A percentile compares a stretch with the other conserved stretches of the same genome.
These are phyloP conservation scores for Casuarius casuarius DNA, from an alignment of 2,113 vertebrate genomes.

Conservation along the genomic window DNA sequence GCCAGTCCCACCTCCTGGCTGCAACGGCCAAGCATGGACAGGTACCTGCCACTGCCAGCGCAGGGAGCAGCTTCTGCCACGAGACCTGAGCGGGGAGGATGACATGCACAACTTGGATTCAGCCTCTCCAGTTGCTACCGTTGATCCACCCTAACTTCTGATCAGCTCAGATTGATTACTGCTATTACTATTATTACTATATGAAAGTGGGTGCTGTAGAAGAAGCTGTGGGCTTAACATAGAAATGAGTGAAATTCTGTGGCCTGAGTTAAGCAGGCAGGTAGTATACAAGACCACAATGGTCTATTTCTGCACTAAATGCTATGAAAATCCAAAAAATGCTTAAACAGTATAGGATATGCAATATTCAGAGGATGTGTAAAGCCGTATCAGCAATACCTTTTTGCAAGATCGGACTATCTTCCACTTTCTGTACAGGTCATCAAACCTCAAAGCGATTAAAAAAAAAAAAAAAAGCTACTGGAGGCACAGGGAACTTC, in stretches of 20 bases:
- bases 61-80: not conserved
- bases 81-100: rapidly evolving
- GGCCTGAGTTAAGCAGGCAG: not conserved
- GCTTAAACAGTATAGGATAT: not conserved
- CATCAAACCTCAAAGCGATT: not conserved
- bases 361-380: not conserved
- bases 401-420: not conserved
- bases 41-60: rapidly evolving
- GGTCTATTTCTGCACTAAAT: not conserved
- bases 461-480: not conserved
- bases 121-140: not conserved
- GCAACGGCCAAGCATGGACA: not conserved
- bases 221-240: not conserved
- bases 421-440: not conserved
- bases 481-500: not conserved
- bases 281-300: not conserved
- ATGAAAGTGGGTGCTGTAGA: not conserved
- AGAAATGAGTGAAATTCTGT: not conserved
- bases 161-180: not conserved
- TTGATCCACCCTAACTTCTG: not conserved
- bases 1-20: not conserved
- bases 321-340: not conserved
- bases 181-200: not conserved
- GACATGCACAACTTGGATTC: not conserved
- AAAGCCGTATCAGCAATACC: not conserved